Evolutionary conservation across 2,797 vertebrate genomes (phyloP).

Genomic region (Sparidentex hasta): DNA sequence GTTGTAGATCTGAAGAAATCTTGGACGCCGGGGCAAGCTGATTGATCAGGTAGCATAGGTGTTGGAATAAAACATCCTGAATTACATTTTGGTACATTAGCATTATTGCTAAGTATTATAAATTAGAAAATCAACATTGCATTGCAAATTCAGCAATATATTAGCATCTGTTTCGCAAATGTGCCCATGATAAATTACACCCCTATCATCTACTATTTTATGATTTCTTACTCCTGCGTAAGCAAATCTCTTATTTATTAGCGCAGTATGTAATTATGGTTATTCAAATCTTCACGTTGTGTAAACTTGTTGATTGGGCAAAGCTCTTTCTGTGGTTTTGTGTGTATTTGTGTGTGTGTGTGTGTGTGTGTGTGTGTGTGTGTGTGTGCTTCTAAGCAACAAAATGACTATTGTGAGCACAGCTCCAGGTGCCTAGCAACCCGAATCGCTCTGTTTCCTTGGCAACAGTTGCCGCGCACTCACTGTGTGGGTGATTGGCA

Average conservation of each 20-base stretch:
- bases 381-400: constrained; percentile 80
- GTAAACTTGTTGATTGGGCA: constrained; percentile 79
- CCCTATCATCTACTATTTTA: constrained; percentile 54
- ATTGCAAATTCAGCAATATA: constrained; percentile 76
- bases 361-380: constrained; percentile 55
- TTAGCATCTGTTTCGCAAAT: constrained; percentile 70
- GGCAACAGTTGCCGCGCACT: constrained; percentile 88
- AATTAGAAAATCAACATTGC: constrained; percentile 72
- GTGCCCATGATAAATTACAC: constrained; percentile 67
- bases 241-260: constrained; percentile 70
- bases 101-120: constrained; percentile 78
- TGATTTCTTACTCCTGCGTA: constrained; percentile 66
- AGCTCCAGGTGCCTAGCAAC: constrained; percentile 89
- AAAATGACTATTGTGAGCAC: constrained; percentile 87
- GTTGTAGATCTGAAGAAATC: constrained; percentile 70
- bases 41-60: constrained; percentile 75
- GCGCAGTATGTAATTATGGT: constrained; percentile 53
- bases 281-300: constrained; percentile 55
- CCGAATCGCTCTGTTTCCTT: constrained; percentile 86
- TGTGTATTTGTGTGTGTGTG: constrained; percentile 64
- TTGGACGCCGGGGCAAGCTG: constrained; percentile 53
- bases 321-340: constrained; percentile 64
- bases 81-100: constrained; percentile 75
- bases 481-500: constrained; percentile 87
- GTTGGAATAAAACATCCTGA: constrained; percentile 69